These are phyloP conservation scores for Apostichopus parvimensis DNA, from an alignment of 35 echinoderm and acorn worm species.

Conservation along the genomic window DNA sequence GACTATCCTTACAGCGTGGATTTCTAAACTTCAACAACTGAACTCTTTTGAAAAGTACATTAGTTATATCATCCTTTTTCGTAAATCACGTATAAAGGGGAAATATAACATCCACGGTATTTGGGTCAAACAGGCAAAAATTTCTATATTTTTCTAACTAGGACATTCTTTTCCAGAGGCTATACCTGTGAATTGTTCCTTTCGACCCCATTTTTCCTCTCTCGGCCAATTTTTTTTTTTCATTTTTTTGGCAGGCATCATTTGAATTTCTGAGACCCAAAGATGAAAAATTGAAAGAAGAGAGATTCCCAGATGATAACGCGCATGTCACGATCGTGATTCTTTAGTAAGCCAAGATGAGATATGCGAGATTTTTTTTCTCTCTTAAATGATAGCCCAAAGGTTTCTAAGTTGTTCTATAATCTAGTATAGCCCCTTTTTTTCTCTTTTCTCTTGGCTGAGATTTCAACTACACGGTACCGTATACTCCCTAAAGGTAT, in stretches of 20 bases:
- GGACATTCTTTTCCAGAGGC: neutral
- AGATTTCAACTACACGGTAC: neutral
- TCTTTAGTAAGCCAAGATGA: neutral
- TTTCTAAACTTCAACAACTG: no score
- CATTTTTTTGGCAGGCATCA: neutral
- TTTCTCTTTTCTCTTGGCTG: neutral
- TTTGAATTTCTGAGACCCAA: neutral
- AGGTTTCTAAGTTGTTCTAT: neutral
- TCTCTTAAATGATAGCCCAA: neutral
- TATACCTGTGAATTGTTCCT: neutral
- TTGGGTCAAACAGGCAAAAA: neutral
- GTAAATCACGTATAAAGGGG: no score
- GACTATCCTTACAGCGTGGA: no score
- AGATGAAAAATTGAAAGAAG: neutral
- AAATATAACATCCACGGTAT: neutral
- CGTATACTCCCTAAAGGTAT: neutral
- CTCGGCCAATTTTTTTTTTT: no score
- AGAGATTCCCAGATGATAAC: neutral
- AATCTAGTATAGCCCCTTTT: neutral
- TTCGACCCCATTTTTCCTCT: neutral
- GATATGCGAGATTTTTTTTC: neutral
- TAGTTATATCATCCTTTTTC: no score
- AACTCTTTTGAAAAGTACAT: no score
- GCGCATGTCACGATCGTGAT: neutral
- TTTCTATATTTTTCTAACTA: neutral